These are phyloP conservation scores for Gastracanthus pulcherrimus DNA, from an alignment of 2,888 invertebrate species.

Conservation along the genomic window DNA sequence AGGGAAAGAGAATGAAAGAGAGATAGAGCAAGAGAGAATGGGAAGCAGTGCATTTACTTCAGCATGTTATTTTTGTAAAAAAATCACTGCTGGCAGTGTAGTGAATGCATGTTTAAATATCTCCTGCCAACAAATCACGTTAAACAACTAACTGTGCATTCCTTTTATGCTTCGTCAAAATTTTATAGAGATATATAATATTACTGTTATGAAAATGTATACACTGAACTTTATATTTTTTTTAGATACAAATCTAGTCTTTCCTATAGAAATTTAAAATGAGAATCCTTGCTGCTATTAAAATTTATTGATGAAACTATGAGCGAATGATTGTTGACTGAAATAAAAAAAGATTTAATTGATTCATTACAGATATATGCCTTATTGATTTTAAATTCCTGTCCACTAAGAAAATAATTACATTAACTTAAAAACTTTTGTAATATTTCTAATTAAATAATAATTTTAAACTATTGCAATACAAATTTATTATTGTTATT, in stretches of 20 bases:
- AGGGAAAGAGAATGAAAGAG: neutral
- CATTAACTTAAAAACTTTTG: too few species aligned
- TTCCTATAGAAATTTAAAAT: conserved; percentile 26
- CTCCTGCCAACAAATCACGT: conserved; percentile 15
- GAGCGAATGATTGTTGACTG: conserved; percentile 4
- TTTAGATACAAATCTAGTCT: conserved; percentile 40
- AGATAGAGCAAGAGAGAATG: neutral
- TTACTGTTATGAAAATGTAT: conserved; percentile 29
- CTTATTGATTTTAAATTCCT: neutral
- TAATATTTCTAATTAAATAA: too few species aligned
- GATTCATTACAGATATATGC: neutral
- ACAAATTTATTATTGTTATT: too few species aligned
- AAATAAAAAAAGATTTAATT: conserved; percentile 39
- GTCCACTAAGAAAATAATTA: neutral
- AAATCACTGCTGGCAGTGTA: conserved; percentile 69
- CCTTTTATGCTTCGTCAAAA: conserved; percentile 38
- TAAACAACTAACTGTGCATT: conserved; percentile 31
- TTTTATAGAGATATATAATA: conserved; percentile 45
- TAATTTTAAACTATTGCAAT: too few species aligned
- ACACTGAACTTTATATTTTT: conserved; percentile 45
- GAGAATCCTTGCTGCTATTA: conserved; percentile 7
- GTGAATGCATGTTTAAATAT: conserved; percentile 24
- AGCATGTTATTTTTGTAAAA: conserved; percentile 63
- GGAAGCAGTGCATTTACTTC: conserved; percentile 62
- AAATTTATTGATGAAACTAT: neutral